Percentiles rank a stretch among this genome's conserved stretches.
These are phyloP conservation scores for Pipa parva DNA, from an alignment of 2,113 vertebrate genomes.

Conservation along the genomic window DNA sequence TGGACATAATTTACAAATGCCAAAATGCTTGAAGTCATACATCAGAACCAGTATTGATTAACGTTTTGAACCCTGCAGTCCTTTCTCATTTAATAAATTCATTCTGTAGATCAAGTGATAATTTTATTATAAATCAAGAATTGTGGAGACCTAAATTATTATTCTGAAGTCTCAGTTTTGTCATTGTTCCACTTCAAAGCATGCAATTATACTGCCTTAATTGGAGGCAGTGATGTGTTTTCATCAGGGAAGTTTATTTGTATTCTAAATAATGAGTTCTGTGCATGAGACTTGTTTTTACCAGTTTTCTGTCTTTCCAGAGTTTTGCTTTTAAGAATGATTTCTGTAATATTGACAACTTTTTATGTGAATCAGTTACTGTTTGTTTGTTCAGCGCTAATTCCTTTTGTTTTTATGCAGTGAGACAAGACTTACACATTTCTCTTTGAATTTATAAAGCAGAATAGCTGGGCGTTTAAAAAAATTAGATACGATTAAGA, in stretches of 20 bases:
- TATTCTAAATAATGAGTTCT: slow-evolving; percentile 70
- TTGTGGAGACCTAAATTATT: slow-evolving; percentile 40
- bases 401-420: neutral
- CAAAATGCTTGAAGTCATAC: neutral
- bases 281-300: slow-evolving; percentile 58
- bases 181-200: slow-evolving; percentile 75
- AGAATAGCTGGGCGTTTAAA: no score
- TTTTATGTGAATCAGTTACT: slow-evolving; percentile 24
- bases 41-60: slow-evolving; percentile 15
- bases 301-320: slow-evolving; percentile 55
- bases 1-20: neutral
- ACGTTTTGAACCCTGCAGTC: slow-evolving; percentile 12
- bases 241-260: slow-evolving; percentile 69
- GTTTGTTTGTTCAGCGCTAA: slow-evolving; percentile 4
- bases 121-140: slow-evolving; percentile 37
- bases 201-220: slow-evolving; percentile 78
- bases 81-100: slow-evolving; percentile 25
- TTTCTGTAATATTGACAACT: slow-evolving; percentile 45
- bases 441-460: slow-evolving; percentile 2
- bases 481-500: no score
- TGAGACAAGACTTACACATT: slow-evolving; percentile 3
- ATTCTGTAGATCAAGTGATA: slow-evolving; percentile 25
- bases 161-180: slow-evolving; percentile 66
- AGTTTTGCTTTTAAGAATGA: slow-evolving; percentile 49
- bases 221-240: slow-evolving; percentile 76